Base-by-base conservation (phyloP, 2,888 invertebrate species). In the Metalampra italica region DNA sequence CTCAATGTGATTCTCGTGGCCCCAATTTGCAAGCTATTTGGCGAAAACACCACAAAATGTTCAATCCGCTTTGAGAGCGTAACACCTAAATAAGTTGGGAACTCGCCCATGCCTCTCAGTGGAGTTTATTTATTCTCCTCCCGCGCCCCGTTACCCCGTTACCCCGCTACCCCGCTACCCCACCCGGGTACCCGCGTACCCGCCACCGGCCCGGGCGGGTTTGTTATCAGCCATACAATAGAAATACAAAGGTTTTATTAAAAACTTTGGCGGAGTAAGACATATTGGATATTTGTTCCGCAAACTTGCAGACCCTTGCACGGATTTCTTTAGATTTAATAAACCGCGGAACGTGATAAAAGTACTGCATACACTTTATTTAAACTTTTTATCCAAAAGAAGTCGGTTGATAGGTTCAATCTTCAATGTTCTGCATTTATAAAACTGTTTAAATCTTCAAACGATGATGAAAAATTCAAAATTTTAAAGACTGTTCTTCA, bases 41-140 rank as follows among this genome's bases (percentile, higher is more conserved):
- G 30, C 42, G 29, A 11, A 38, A 49, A 42, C 37, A 29, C 45
- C 40, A 45, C 49, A 42, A 49, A 49, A 44, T 42, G 46, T 46
- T 46, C 30, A 47, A 47, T 46, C 45, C 43, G 38, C 52, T 45
- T 50, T 45, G 42, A 12, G 43, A 29, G 30, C 34, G 49, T 29
- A 47, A 46, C 49, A 46, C 46, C 44, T 52, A 52, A 62, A 59
- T 57, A 62, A 60, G 57, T 61, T 58, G 41, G 38, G 39, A 55
- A 58, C 52, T 56, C 56, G n/a, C 47, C 34, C 36, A 15, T 47
- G 43, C 56, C 57, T 56, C 60, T 59, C 53, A 56, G 53, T 53
- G 46, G 52, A 65, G 58, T 65, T 62, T 68, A 68, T 68, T 66
- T 66, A 63, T 63, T 64, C 56, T 54, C 45, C 55, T 57, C 34